A percentile compares a stretch with the other conserved stretches of the same genome.
phyloP scores from a whole-genome alignment of 1,140 invertebrate species.

The Babylonia areolata region DNA sequence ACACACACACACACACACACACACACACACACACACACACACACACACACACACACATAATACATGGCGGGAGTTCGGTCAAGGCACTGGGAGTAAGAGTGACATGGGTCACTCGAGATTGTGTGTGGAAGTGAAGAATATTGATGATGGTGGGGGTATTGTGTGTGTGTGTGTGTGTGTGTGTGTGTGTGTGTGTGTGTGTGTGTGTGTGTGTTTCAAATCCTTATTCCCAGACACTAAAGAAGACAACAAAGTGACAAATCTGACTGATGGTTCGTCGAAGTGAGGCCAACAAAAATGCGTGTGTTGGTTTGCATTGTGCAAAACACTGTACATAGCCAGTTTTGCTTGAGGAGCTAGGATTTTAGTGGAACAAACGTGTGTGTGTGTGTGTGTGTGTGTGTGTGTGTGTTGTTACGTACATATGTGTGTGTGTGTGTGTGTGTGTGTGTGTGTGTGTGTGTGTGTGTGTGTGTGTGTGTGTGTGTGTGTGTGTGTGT shows the following conservation, averaged over 20 bases:
- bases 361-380: background rate
- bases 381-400: slow-evolving; percentile 16
- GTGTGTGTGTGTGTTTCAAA: background rate
- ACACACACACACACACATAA: slow-evolving; percentile 21
- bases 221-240: background rate
- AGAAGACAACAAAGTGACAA: too few relatives aligned
- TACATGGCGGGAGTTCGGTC: too few relatives aligned
- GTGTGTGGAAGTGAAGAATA: background rate
- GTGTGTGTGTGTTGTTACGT: too few relatives aligned
- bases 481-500: too few relatives aligned
- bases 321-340: background rate
- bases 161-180: slow-evolving; percentile 14
- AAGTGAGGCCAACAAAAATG: background rate
- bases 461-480: background rate
- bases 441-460: slow-evolving; percentile 1
- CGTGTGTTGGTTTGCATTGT: background rate
- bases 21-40: slow-evolving; percentile 21
- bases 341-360: background rate
- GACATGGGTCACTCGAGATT: background rate
- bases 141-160: background rate
- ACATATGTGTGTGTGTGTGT: background rate
- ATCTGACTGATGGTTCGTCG: background rate
- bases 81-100: too few relatives aligned
- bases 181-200: background rate
- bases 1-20: slow-evolving; percentile 24